phyloP scores from a whole-genome alignment of 1,140 invertebrate species.

The Drosophila hydei region DNA sequence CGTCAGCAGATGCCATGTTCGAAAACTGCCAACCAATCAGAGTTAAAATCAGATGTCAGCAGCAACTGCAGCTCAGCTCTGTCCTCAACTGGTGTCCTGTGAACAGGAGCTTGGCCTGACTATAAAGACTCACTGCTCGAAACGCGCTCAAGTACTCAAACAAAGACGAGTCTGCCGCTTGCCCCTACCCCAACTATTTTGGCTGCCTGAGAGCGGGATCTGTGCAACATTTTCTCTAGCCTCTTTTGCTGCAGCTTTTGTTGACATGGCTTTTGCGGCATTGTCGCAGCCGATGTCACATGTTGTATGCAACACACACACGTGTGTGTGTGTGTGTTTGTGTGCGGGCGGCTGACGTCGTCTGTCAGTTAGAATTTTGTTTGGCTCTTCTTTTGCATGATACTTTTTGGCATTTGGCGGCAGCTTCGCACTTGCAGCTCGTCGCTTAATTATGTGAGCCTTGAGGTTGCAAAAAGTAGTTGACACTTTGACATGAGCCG shows the following conservation, averaged over 20 bases:
- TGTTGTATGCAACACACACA: slow-evolving; percentile 60
- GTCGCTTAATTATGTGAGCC: slow-evolving; percentile 69
- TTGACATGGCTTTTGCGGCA: slow-evolving; percentile 75
- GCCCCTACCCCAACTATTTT: slow-evolving; percentile 26
- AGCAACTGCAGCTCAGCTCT: slow-evolving; percentile 28
- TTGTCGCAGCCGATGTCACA: slow-evolving; percentile 77
- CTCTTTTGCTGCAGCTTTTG: slow-evolving; percentile 53
- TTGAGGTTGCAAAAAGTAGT: slow-evolving; percentile 50
- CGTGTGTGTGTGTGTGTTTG: slow-evolving; percentile 31
- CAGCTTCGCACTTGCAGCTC: slow-evolving; percentile 54
- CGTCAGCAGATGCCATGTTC: neutral
- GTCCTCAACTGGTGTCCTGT: slow-evolving; percentile 28
- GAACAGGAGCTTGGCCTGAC: neutral
- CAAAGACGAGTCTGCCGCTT: too few species aligned
- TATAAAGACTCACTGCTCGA: too few species aligned
- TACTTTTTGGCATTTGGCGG: slow-evolving; percentile 58
- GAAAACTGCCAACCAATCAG: slow-evolving; percentile 43
- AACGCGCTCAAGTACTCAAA: slow-evolving; percentile 2
- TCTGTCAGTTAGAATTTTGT: slow-evolving; percentile 69
- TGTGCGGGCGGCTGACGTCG: slow-evolving; percentile 47
- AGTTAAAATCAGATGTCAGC: slow-evolving; percentile 64
- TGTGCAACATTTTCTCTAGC: slow-evolving; percentile 26
- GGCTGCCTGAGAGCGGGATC: slow-evolving; percentile 31
- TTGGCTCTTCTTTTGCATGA: slow-evolving; percentile 54
- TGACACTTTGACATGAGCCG: slow-evolving; percentile 57